Conservation (phyloP, 1,140 invertebrate species). For the Apis dorsata region DNA sequence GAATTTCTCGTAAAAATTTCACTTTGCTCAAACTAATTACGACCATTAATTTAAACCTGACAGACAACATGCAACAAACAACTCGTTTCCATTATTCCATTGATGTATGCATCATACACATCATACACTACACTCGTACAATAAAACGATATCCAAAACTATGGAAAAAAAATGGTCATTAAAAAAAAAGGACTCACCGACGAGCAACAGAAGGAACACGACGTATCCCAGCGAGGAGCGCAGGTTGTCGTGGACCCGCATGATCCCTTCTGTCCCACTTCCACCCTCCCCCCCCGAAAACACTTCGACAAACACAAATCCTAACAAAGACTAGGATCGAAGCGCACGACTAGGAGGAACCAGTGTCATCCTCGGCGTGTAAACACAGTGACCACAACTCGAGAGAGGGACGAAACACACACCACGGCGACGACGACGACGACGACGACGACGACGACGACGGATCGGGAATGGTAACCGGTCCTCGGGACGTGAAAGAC, state of each 20-base stretch:
- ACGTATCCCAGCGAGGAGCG: slow-evolving; percentile 68
- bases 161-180: background rate
- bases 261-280: slow-evolving; percentile 51
- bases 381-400: background rate
- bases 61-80: too few species aligned
- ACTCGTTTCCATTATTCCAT: too few species aligned
- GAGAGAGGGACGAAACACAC: background rate
- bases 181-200: slow-evolving; percentile 64
- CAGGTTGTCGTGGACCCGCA: slow-evolving; percentile 69
- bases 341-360: background rate
- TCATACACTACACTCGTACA: background rate
- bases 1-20: too few species aligned
- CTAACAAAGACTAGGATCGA: slow-evolving; percentile 2
- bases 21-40: too few species aligned
- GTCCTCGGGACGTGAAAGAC: slow-evolving; percentile 76
- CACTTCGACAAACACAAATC: background rate
- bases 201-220: slow-evolving; percentile 68
- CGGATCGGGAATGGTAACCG: slow-evolving; percentile 63
- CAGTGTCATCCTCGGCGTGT: slow-evolving; percentile 21
- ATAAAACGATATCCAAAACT: background rate
- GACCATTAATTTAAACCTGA: too few species aligned
- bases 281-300: slow-evolving; percentile 24
- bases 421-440: background rate
- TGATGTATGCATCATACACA: too few species aligned
- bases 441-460: background rate